Percentiles rank a stretch among this genome's conserved stretches.
phyloP scores from a whole-genome alignment of 1,140 invertebrate species.

The Drosophila watanabei region DNA sequence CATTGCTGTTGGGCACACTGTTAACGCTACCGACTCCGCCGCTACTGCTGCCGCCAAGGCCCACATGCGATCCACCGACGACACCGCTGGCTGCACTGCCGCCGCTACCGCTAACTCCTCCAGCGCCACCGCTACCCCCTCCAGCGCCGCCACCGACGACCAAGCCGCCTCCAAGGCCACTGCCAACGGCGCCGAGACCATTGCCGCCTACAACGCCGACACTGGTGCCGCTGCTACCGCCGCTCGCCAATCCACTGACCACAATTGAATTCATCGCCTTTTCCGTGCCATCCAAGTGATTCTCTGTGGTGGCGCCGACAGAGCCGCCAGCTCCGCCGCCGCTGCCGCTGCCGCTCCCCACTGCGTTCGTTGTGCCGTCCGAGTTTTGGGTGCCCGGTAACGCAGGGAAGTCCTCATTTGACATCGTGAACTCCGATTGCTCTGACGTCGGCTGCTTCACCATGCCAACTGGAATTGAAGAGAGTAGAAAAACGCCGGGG shows the following conservation, averaged over 20 bases:
- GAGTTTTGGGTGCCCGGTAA: slow-evolving; percentile 90
- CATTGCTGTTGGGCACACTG: slow-evolving; percentile 73
- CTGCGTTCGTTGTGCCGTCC: slow-evolving; percentile 87
- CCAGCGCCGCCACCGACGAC: slow-evolving; percentile 58
- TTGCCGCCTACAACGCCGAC: slow-evolving; percentile 72
- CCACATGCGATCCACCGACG: slow-evolving; percentile 77
- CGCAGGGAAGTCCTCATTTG: slow-evolving; percentile 99
- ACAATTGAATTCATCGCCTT: slow-evolving; percentile 86
- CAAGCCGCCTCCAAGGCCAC: slow-evolving; percentile 75
- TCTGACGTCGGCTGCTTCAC: slow-evolving; percentile 97
- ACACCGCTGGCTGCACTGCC: slow-evolving; percentile 83
- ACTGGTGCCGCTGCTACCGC: slow-evolving; percentile 51
- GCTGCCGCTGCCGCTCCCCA: slow-evolving; percentile 48
- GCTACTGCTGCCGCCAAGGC: slow-evolving; percentile 62
- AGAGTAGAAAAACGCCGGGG: slow-evolving; percentile 28
- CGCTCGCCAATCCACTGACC: slow-evolving; percentile 81
- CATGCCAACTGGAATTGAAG: slow-evolving; percentile 92
- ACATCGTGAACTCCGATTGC: slow-evolving; percentile 98
- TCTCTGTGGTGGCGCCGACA: slow-evolving; percentile 69
- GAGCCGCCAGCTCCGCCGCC: slow-evolving; percentile 50
- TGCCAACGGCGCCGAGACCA: slow-evolving; percentile 67
- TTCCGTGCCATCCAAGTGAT: slow-evolving; percentile 84
- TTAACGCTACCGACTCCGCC: slow-evolving; percentile 79
- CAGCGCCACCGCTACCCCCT: slow-evolving; percentile 31
- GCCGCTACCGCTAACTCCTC: slow-evolving; percentile 51